Evolutionary conservation across 2,797 vertebrate genomes (phyloP).

Genomic region (Sphaeramia orbicularis): DNA sequence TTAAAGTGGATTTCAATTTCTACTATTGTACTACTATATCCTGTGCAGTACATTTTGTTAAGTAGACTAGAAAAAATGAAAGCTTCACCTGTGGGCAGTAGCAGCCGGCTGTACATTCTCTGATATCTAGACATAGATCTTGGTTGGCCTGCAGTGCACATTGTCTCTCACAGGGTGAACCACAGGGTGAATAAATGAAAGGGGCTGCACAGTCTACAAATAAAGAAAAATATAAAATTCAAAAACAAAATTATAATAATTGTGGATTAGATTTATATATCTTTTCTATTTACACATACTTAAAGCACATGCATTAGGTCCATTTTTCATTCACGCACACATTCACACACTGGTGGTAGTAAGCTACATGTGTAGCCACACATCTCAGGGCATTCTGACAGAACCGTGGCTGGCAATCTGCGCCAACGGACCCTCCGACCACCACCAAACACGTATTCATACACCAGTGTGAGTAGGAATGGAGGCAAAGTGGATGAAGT

Average conservation of each 20-base stretch:
- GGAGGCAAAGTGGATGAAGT: no score
- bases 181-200: slow-evolving; percentile 86
- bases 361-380: background rate
- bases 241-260: background rate
- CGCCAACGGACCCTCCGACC: no score
- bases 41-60: background rate
- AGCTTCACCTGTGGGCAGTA: slow-evolving; percentile 89
- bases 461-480: no score
- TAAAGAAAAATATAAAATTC: background rate
- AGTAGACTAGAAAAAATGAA: background rate
- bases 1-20: background rate
- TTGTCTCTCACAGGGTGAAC: slow-evolving; percentile 86
- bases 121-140: slow-evolving; percentile 76
- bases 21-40: background rate
- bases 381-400: background rate
- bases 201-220: slow-evolving; percentile 83
- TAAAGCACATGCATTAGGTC: no score
- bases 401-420: background rate
- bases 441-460: no score
- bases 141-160: slow-evolving; percentile 80
- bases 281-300: no score
- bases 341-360: background rate
- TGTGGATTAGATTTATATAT: no score
- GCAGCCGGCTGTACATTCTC: slow-evolving; percentile 88
- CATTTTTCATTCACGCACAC: slow-evolving; percentile 1